Percentiles rank a stretch among this genome's conserved stretches.
Conservation (phyloP, 2,888 invertebrate genomes). For the Plagiodera versicolora region DNA sequence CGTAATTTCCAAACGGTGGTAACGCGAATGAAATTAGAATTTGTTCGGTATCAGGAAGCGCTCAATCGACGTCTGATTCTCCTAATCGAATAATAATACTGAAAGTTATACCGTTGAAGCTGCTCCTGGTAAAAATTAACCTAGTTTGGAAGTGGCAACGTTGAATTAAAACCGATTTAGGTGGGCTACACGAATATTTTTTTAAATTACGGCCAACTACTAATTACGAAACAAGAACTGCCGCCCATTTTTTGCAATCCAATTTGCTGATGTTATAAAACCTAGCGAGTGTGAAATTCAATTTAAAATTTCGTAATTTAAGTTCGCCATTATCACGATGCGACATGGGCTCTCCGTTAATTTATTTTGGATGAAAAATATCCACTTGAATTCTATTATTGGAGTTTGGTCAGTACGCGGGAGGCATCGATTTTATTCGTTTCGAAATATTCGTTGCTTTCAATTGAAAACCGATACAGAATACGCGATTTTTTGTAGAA, state of each 20-base stretch:
- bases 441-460: no score
- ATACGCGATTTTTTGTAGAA: no score
- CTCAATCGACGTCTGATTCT: no score
- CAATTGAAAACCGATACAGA: no score
- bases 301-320: not conserved
- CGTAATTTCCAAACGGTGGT: no score
- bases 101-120: no score
- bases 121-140: no score
- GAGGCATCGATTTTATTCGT: no score
- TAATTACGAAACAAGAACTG: not conserved
- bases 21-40: no score
- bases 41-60: no score
- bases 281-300: constrained; percentile 1
- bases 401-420: no score
- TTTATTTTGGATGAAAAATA: not conserved
- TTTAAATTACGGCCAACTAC: not conserved
- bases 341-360: not conserved
- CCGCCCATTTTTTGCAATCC: not conserved
- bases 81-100: no score
- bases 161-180: not conserved
- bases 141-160: not conserved
- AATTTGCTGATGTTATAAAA: constrained; percentile 1
- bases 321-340: not conserved
- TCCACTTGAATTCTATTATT: not conserved
- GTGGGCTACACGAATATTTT: not conserved